Evolutionary conservation across 2,888 invertebrate species (phyloP).

Genomic region (Vesta saturnalis): DNA sequence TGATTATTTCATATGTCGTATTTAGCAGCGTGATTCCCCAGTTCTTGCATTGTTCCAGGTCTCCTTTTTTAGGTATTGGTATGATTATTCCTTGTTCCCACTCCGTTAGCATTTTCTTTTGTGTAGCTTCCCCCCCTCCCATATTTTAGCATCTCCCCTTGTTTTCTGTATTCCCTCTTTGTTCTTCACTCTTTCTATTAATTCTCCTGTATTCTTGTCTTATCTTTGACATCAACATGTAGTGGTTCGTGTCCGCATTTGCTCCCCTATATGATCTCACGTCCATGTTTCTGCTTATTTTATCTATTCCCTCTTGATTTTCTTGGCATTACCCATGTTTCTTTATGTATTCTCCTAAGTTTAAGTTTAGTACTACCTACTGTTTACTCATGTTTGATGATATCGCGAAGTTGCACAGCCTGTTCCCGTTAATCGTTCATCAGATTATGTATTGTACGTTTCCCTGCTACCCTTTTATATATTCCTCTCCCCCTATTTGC

Average conservation of each 20-base stretch:
- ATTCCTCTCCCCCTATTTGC: background rate
- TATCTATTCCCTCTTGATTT: too few species aligned
- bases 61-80: background rate
- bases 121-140: background rate
- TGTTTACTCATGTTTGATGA: too few species aligned
- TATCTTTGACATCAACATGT: too few species aligned
- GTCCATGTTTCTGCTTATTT: too few species aligned
- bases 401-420: background rate
- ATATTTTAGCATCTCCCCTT: background rate
- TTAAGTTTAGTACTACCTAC: too few species aligned
- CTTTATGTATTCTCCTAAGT: too few species aligned
- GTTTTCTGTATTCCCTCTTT: background rate
- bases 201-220: background rate
- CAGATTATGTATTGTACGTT: background rate
- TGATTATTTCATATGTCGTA: too few species aligned
- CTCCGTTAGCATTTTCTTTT: background rate
- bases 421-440: background rate
- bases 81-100: background rate
- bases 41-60: too few species aligned
- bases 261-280: background rate
- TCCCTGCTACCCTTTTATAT: background rate
- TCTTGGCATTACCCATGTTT: too few species aligned
- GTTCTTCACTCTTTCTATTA: background rate
- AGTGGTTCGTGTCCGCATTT: too few species aligned
- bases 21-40: background rate